Evolutionary conservation across 2,113 vertebrate species (phyloP), one percentile per base, ranked within the genome.

Genomic region (Illadopsis cleaveri): DNA sequence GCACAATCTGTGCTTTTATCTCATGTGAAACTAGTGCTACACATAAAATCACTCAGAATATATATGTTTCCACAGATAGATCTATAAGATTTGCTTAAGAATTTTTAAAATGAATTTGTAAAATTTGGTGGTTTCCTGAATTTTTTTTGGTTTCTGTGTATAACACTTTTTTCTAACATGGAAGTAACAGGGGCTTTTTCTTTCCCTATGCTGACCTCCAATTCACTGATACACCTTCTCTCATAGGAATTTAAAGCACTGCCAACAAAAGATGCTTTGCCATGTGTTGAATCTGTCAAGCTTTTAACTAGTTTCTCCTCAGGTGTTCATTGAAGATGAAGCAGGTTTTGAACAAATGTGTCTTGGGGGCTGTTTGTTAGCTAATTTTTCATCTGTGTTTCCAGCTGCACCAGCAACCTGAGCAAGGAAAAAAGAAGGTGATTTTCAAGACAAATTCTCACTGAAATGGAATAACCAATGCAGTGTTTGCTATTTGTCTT

Each of bases 281-380:
- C 77, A 80, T 92, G 58, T 94, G 93, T 96, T 71, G 95, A 96
- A 92, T 91, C 95, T 96, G 88, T 97, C 94, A 97, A 91, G 88
- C 60, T 95, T 96, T 91, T 98, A 97, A 97, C 83, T 97, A 91
- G 92, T 97, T 97, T 97, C 87, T 97, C 91, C 93, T 97, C 82
- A 96, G 93, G 77, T 96, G 89, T 96, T 94, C 90, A 82, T 40
- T 88, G 77, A 97, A 96, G 93, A 97, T 90, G 93, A 97, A 95
- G 79, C 70, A 91, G 71, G 35, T 95, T 97, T 97, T 97, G 94
- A 94, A 94, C 88, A 97, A 93, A 97, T 82, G 62, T 82, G 78
- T 96, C 94, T 92, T 4, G 3, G 70, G 35, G 68, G 82, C 82
- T 82, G 9, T 95, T 94, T 94, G 86, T 93, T 94, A 77, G 73